Base-by-base conservation (phyloP, 2,113 vertebrate genomes). In the Hippolais icterina region DNA sequence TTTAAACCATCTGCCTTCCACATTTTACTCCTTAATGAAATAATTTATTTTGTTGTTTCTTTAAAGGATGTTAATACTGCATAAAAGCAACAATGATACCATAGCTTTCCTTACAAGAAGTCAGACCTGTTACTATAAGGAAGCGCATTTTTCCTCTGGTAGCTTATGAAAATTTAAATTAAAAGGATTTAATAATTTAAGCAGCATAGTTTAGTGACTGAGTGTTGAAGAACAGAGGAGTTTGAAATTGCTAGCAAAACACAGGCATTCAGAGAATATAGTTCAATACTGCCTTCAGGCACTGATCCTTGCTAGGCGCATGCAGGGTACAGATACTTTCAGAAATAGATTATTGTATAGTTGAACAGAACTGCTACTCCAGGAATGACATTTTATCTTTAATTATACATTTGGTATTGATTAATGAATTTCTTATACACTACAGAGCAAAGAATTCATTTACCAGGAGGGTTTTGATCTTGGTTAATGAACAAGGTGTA, bases 91-190 rank as follows among this genome's bases (percentile, higher is more conserved):
- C 74, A 69, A 66, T 41, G 41, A 69, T 52, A 33, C 44, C 23
- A 25, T 60, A 80, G 42, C 68, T 97, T 92, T 91, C 65, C 78
- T 97, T 93, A 79, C 64, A 88, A 96, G 72, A 96, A 86, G 21
- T 64, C 82, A 95, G 89, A 92, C 90, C 78, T 95, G 83, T 86
- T 94, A 94, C 96, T 72, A 91, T 94, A 89, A 93, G 90, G 75
- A 92, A 83, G 60, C 27, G n/a, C 69, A 77, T 94, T 97, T 96
- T 95, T 94, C 94, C 61, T 97, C 56, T 91, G 79, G 87, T 96
- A 96, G 93, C 83, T 96, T 96, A 97, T 97, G 82, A 97, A 97
- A 97, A 96, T 96, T 96, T 97, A 97, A 98, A 98, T 97, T 95
- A 96, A 97, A 95, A 93, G 41, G 57, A 56, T 96, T 98, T 97